Evolutionary conservation across 1,140 invertebrate genomes (phyloP).

Genomic region (Micrasema longulum): DNA sequence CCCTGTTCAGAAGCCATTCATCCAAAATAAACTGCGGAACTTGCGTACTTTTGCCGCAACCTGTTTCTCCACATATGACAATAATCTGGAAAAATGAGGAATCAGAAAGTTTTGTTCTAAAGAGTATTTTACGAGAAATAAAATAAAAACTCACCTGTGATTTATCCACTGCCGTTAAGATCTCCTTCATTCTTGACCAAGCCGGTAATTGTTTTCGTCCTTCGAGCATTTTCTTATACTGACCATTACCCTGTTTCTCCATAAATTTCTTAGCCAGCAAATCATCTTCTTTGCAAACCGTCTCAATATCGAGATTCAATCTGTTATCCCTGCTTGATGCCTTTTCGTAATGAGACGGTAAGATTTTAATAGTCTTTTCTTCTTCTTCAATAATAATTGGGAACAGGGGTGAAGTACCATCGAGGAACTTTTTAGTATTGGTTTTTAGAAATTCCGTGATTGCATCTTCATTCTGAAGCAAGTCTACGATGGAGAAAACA

Average conservation of each 20-base stretch:
- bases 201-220: slow-evolving; percentile 75
- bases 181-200: slow-evolving; percentile 74
- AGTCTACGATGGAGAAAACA: slow-evolving; percentile 76
- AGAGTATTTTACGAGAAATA: too few relatives aligned
- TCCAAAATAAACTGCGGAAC: slow-evolving; percentile 94
- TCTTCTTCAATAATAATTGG: slow-evolving; percentile 62
- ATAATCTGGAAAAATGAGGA: slow-evolving; percentile 70
- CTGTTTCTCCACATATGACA: slow-evolving; percentile 87
- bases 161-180: slow-evolving; percentile 72
- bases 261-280: slow-evolving; percentile 71
- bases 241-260: slow-evolving; percentile 69
- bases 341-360: slow-evolving; percentile 72
- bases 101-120: too few relatives aligned
- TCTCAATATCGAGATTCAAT: slow-evolving; percentile 65
- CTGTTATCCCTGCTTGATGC: slow-evolving; percentile 68
- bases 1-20: slow-evolving; percentile 72
- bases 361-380: slow-evolving; percentile 57
- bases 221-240: slow-evolving; percentile 74
- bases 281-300: slow-evolving; percentile 71
- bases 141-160: slow-evolving; percentile 66
- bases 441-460: slow-evolving; percentile 72
- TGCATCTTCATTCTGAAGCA: slow-evolving; percentile 76
- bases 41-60: slow-evolving; percentile 92
- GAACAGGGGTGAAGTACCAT: slow-evolving; percentile 60
- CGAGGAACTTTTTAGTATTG: slow-evolving; percentile 69